Percentiles rank a stretch among this genome's conserved stretches.
Evolutionary conservation across 2,888 invertebrate species (phyloP).

Genomic region (Amblyteles armatorius): DNA sequence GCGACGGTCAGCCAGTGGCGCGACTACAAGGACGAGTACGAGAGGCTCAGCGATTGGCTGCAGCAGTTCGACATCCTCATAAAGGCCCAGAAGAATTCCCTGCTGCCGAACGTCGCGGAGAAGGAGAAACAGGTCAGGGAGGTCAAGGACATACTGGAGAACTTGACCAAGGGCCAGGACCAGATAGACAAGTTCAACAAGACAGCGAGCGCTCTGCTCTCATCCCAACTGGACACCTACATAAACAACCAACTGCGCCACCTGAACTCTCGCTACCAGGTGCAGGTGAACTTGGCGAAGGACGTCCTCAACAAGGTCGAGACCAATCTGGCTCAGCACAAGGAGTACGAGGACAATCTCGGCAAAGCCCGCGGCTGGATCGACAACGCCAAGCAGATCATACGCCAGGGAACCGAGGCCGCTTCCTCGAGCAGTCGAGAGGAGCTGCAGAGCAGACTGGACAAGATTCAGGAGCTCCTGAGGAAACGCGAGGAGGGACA

Average conservation of each 20-base stretch:
- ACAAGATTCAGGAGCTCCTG: constrained; percentile 92
- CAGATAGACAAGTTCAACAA: constrained; percentile 94
- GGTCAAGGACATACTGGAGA: constrained; percentile 91
- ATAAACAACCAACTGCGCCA: constrained; percentile 95
- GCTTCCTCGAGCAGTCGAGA: constrained; percentile 93
- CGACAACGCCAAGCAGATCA: constrained; percentile 93
- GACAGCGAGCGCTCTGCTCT: constrained; percentile 90
- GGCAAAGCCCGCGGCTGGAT: constrained; percentile 94
- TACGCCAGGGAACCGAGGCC: constrained; percentile 92
- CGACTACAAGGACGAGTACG: constrained; percentile 96
- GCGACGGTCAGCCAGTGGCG: constrained; percentile 93
- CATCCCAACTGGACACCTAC: constrained; percentile 94
- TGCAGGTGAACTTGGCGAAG: constrained; percentile 94
- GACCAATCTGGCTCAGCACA: constrained; percentile 94
- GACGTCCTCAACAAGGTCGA: constrained; percentile 96
- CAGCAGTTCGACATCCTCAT: constrained; percentile 96
- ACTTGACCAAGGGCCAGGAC: constrained; percentile 91
- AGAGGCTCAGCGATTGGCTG: constrained; percentile 95
- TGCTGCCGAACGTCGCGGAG: constrained; percentile 92
- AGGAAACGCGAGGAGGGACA: constrained; percentile 95
- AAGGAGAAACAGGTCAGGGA: constrained; percentile 94
- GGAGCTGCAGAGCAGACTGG: constrained; percentile 92
- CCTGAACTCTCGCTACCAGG: constrained; percentile 95
- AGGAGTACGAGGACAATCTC: constrained; percentile 91
- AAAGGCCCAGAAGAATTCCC: constrained; percentile 94